phyloP scores from a whole-genome alignment of 2,888 invertebrate genomes.

The Eupithecia subumbrata region DNA sequence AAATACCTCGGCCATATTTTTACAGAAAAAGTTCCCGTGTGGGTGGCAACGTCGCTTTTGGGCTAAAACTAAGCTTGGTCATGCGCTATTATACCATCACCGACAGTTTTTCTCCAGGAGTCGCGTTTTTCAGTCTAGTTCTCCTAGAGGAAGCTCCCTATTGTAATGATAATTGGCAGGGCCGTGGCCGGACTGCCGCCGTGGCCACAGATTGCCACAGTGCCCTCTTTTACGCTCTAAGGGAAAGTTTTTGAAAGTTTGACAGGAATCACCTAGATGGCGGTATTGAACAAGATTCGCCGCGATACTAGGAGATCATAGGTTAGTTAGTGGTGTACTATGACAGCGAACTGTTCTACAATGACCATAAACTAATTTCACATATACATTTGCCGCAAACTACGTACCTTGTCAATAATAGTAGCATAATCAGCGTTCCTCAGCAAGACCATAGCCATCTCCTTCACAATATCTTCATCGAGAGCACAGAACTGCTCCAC shows the following conservation, averaged over 20 bases:
- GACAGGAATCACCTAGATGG: neutral
- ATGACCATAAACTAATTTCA: neutral
- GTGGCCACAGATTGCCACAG: too few species aligned
- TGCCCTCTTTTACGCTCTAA: neutral
- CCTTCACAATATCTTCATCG: constrained; percentile 66
- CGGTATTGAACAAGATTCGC: neutral
- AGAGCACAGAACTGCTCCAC: constrained; percentile 76
- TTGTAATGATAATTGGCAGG: too few species aligned
- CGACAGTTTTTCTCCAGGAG: too few species aligned
- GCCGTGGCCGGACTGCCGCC: too few species aligned
- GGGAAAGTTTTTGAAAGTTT: neutral
- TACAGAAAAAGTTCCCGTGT: too few species aligned
- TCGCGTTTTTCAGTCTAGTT: too few species aligned
- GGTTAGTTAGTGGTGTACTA: neutral
- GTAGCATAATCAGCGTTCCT: constrained; percentile 71
- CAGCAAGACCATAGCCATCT: constrained; percentile 68
- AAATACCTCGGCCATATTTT: too few species aligned
- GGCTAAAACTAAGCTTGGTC: too few species aligned
- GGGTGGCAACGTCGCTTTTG: too few species aligned
- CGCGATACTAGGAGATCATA: neutral
- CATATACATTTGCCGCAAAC: neutral
- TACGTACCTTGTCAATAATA: constrained; percentile 65
- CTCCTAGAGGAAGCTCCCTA: too few species aligned
- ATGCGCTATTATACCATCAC: too few species aligned
- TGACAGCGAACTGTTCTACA: neutral